Percentiles rank a stretch among this genome's conserved stretches.
Conservation (phyloP, 2,888 invertebrate genomes). For the Drosophila neonasuta region DNA sequence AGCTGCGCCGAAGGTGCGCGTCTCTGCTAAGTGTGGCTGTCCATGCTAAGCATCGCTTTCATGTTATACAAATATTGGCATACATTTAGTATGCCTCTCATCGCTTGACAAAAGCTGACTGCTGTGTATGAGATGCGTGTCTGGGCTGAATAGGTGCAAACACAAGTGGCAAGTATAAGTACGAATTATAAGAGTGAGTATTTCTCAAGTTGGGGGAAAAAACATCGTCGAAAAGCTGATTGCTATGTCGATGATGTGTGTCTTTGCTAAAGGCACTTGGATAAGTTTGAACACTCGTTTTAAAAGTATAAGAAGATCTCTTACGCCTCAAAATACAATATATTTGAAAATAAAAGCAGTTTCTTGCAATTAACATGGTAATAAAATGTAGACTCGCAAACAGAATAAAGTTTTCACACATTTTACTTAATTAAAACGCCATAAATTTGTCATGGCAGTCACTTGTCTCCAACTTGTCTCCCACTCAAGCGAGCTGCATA, state of each 20-base stretch:
- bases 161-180: background rate
- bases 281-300: background rate
- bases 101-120: background rate
- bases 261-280: background rate
- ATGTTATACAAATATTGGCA: background rate
- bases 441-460: slow-evolving; percentile 14
- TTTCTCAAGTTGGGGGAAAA: too few species aligned
- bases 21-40: background rate
- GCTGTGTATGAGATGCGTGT: background rate
- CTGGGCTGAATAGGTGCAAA: background rate
- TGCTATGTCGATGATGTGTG: background rate
- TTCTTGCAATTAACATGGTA: background rate
- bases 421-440: background rate
- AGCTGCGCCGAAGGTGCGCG: background rate
- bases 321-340: background rate
- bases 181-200: background rate
- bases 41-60: background rate
- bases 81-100: background rate
- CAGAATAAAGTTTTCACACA: background rate
- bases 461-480: slow-evolving; percentile 53
- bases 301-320: background rate
- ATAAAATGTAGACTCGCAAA: background rate
- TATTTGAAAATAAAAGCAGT: background rate
- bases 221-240: too few species aligned
- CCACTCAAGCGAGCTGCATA: slow-evolving; percentile 11